Base-by-base conservation (phyloP, 2,113 vertebrate species). In the Oncorhynchus masou region DNA sequence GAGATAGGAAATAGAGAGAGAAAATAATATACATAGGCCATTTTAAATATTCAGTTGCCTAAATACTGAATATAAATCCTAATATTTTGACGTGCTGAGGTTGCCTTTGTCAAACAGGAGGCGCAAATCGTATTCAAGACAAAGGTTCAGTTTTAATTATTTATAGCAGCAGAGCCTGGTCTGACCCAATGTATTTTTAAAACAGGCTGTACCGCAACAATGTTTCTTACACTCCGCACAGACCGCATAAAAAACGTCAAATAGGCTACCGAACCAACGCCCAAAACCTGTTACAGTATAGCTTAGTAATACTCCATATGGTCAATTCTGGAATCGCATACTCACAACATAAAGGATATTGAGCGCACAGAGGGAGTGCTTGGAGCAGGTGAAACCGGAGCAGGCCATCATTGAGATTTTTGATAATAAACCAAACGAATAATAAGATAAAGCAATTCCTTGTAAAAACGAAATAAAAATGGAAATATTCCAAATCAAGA, bases 301-400 rank as follows among this genome's bases (percentile, higher is more conserved):
- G 51, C 16, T 15, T 19, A 19, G 22, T 60, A 16, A 3, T 73
- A 39, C 48, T 71, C 88, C 89, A 88, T 91, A 88, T 86, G 88
- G 83, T 62, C 24, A n/a, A 45, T n/a, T 51, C 51, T 34, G 62
- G 19, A 62, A 60, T 1, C 31, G 12, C 71, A 60, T 82, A 92
- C 92, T 93, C 81, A 94, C 92, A 51, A 94, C 89, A 74, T 93
- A 92, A 76, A 93, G 90, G 91, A 93, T 92, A 89, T 93, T 93
- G 84, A 93, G 89, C 60, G 87, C 92, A 48, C 92, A 92, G 64
- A 93, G 89, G 51, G 75, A 87, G 76, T 92, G 91, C 74, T 91
- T 93, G 78, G 92, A 92, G 87, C 92, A 93, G 89, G 91, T 91
- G 81, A 93, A 93, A 72, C 91, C 92, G 20, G 85, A 82, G 82